Evolutionary conservation across 2,113 vertebrate genomes (phyloP).

Genomic region (Melanerpes formicivorus): DNA sequence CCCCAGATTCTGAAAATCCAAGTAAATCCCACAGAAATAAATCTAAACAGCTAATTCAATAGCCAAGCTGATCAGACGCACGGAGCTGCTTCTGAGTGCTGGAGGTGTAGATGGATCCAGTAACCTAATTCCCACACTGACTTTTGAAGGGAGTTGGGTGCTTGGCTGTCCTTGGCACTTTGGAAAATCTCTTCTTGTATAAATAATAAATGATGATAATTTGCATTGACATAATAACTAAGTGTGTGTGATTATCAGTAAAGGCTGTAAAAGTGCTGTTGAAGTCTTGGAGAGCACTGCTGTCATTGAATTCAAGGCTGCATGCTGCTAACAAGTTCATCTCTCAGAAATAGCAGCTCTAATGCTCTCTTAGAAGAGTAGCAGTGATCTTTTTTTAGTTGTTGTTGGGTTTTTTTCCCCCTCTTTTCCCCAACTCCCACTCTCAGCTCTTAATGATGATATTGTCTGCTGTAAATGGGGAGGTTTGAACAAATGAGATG

Average conservation of each 20-base stretch:
- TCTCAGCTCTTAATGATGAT: background rate
- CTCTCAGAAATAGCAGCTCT: background rate
- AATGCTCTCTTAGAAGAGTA: background rate
- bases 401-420: background rate
- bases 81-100: background rate
- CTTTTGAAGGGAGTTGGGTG: background rate
- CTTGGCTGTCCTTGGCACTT: conserved; percentile 9
- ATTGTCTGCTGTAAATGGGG: conserved; percentile 17
- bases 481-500: conserved; percentile 9
- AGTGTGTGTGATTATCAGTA: background rate
- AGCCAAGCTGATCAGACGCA: background rate
- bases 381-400: no score
- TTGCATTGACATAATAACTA: conserved; percentile 22
- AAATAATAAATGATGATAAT: conserved; percentile 50
- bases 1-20: conserved; percentile 15
- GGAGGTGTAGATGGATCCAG: background rate
- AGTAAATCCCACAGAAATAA: conserved; percentile 28
- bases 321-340: background rate
- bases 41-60: background rate
- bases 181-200: background rate
- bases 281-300: background rate
- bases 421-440: background rate
- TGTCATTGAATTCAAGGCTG: background rate
- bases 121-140: background rate
- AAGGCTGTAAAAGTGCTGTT: background rate